Percentiles rank a stretch among this genome's conserved stretches.
Evolutionary conservation across 2,113 vertebrate genomes (phyloP).

Genomic region (Eretmochelys imbricata): DNA sequence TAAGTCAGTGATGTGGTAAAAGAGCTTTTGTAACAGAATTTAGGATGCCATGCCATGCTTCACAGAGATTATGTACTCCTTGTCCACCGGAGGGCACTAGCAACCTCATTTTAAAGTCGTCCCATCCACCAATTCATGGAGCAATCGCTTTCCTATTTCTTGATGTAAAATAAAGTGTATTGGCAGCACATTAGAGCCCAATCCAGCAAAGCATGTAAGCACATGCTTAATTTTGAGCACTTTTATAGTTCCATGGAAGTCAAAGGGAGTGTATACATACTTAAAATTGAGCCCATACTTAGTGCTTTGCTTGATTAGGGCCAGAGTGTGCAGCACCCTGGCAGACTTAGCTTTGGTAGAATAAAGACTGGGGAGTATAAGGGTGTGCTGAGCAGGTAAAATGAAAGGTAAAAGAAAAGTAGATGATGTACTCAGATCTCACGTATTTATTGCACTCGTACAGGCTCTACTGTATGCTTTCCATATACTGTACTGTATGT

Average conservation of each 20-base stretch:
- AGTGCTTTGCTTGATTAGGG: accelerated
- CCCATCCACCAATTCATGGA: not conserved
- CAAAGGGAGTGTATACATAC: not conserved
- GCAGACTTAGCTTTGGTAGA: not conserved
- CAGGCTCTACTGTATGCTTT: not conserved
- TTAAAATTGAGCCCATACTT: not conserved
- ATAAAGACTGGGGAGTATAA: not conserved
- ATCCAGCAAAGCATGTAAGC: not conserved
- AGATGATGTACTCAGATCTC: not conserved
- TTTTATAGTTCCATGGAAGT: not conserved
- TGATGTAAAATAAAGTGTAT: not conserved
- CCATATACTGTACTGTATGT: not conserved
- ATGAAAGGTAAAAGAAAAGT: not conserved
- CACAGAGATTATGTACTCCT: not conserved
- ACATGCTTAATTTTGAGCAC: not conserved
- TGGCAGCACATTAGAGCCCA: not conserved
- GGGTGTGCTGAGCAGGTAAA: not conserved
- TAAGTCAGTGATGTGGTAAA: not conserved
- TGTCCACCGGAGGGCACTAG: conserved; percentile 26
- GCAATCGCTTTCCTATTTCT: not conserved
- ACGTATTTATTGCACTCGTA: not conserved
- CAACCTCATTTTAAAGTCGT: not conserved
- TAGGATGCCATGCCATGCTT: not conserved
- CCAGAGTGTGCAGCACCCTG: not conserved
- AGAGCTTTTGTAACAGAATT: not conserved